phyloP scores from a whole-genome alignment of 1,140 invertebrate species.

The Monomorium pharaonis region DNA sequence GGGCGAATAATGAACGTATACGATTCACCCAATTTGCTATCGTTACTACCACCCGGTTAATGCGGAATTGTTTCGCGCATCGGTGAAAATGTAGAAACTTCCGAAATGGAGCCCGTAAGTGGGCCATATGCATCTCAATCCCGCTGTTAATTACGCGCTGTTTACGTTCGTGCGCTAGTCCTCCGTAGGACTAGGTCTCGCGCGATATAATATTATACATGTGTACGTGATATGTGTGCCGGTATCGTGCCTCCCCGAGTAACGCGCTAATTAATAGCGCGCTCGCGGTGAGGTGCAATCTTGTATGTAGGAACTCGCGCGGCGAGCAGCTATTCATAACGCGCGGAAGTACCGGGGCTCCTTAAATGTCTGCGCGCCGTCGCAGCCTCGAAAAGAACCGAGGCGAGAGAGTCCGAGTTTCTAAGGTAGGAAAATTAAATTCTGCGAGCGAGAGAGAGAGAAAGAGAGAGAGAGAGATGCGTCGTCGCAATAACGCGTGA shows the following conservation, averaged over 20 bases:
- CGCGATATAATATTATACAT: slow-evolving; percentile 10
- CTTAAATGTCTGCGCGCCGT: neutral
- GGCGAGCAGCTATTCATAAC: neutral
- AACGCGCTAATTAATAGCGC: slow-evolving; percentile 9
- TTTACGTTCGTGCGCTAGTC: neutral
- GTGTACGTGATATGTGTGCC: no score
- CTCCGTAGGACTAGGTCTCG: neutral
- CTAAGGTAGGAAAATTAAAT: neutral
- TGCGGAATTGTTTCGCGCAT: neutral
- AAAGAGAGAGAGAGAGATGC: neutral
- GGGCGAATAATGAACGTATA: slow-evolving; percentile 8
- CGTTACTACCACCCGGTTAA: slow-evolving; percentile 6
- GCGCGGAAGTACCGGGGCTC: neutral
- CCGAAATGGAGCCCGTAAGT: neutral
- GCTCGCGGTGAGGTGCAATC: neutral
- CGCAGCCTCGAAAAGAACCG: neutral
- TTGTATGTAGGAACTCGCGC: neutral
- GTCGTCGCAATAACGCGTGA: neutral
- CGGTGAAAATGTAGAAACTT: neutral
- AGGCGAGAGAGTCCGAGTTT: neutral
- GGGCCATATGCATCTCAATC: slow-evolving; percentile 5
- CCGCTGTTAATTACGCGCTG: slow-evolving; percentile 10
- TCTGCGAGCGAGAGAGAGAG: neutral
- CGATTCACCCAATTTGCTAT: slow-evolving; percentile 33
- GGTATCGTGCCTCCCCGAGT: neutral